These are phyloP conservation scores for Colistium nudipinnis DNA, from an alignment of 2,113 vertebrate species.

Conservation along the genomic window DNA sequence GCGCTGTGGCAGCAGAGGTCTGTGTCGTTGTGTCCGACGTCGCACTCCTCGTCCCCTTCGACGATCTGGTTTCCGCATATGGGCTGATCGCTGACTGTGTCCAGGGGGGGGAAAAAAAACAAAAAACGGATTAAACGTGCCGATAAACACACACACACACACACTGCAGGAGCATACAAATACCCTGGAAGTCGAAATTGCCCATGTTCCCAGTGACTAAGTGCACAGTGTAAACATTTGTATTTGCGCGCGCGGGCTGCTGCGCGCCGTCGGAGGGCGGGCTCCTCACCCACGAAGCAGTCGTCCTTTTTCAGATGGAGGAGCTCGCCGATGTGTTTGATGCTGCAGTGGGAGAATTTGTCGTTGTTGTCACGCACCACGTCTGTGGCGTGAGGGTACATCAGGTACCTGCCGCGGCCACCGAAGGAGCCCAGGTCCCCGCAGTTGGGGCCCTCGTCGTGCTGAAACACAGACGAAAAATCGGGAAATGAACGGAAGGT, in stretches of 20 bases:
- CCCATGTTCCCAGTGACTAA: slow-evolving; percentile 18
- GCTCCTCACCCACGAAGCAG: slow-evolving; percentile 85
- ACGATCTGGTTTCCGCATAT: slow-evolving; percentile 87
- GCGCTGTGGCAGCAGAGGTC: slow-evolving; percentile 84
- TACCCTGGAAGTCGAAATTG: neutral
- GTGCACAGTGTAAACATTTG: neutral
- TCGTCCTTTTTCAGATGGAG: slow-evolving; percentile 82
- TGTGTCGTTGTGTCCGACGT: slow-evolving; percentile 74
- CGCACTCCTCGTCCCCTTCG: slow-evolving; percentile 85
- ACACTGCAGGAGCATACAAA: neutral
- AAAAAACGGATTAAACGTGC: neutral
- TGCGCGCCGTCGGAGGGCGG: no score
- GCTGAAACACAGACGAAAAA: slow-evolving; percentile 68
- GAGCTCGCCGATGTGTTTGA: slow-evolving; percentile 72
- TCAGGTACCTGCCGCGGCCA: slow-evolving; percentile 82
- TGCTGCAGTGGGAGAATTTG: slow-evolving; percentile 84
- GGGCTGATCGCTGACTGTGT: slow-evolving; percentile 83
- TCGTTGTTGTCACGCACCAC: slow-evolving; percentile 84
- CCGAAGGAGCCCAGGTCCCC: slow-evolving; percentile 64
- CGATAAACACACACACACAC: slow-evolving; percentile 13
- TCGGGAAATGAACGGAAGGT: neutral
- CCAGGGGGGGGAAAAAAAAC: no score
- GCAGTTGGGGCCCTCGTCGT: slow-evolving; percentile 81
- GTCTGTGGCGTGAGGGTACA: slow-evolving; percentile 83
- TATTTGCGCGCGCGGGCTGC: no score